These are phyloP conservation scores for Neomicropteryx cornuta DNA, from an alignment of 1,140 invertebrate genomes.

Conservation along the genomic window DNA sequence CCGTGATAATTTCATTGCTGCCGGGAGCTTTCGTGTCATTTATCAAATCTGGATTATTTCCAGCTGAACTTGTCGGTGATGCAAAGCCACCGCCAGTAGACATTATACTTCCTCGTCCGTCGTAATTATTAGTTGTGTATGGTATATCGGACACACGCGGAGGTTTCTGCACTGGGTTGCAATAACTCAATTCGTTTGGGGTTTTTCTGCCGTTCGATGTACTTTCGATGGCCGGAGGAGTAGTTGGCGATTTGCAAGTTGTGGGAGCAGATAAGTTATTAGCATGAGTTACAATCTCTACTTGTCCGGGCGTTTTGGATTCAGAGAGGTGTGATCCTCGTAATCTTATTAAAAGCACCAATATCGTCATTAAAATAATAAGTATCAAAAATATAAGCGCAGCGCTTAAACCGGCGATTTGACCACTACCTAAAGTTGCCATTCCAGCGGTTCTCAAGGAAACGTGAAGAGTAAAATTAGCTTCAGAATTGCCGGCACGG, in stretches of 20 bases:
- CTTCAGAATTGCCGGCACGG: constrained; percentile 80
- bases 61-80: constrained; percentile 55
- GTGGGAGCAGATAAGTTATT: constrained; percentile 39
- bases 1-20: constrained; percentile 32
- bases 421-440: constrained; percentile 67
- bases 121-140: constrained; percentile 50
- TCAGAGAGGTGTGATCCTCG: constrained; percentile 57
- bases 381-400: constrained; percentile 69
- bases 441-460: constrained; percentile 63
- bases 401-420: constrained; percentile 75
- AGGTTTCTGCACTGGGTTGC: constrained; percentile 58
- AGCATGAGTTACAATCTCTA: constrained; percentile 54
- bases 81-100: constrained; percentile 44
- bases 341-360: constrained; percentile 60
- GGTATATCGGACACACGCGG: constrained; percentile 52
- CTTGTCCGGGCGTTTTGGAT: constrained; percentile 60
- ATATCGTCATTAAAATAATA: constrained; percentile 60
- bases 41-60: constrained; percentile 73
- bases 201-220: constrained; percentile 32
- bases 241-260: constrained; percentile 29
- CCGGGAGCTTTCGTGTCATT: constrained; percentile 58
- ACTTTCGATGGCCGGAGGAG: constrained; percentile 36
- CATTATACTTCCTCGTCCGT: constrained; percentile 47
- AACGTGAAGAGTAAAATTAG: constrained; percentile 81
- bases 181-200: constrained; percentile 39